Evolutionary conservation across 2,797 vertebrate species (phyloP).

Genomic region (Australoheros facetus): DNA sequence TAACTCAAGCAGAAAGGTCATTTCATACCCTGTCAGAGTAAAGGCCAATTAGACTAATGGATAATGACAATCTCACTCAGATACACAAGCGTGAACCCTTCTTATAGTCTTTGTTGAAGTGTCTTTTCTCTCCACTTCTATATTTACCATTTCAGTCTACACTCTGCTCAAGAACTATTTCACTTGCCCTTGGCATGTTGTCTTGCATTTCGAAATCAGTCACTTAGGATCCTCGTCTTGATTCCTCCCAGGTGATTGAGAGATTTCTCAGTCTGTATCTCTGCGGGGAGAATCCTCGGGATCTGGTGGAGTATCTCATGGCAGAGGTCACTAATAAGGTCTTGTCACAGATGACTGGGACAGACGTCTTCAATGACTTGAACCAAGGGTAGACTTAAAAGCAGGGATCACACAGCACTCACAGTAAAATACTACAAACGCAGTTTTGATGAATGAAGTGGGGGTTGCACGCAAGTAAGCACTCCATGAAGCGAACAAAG

Average conservation of each 20-base stretch:
- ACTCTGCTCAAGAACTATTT: slow-evolving; percentile 1
- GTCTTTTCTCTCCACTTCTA: slow-evolving; percentile 21
- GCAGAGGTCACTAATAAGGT: slow-evolving; percentile 87
- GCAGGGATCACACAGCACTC: not conserved
- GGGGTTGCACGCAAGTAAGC: not conserved
- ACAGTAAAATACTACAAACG: not conserved
- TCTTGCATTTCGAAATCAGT: slow-evolving; percentile 15
- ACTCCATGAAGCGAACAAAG: not conserved
- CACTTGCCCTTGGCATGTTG: slow-evolving; percentile 16
- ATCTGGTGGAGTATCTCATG: slow-evolving; percentile 88
- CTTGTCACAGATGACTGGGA: slow-evolving; percentile 91
- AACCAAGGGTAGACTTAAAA: not conserved
- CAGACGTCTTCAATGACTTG: slow-evolving; percentile 84
- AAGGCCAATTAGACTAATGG: slow-evolving; percentile 47
- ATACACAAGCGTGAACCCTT: slow-evolving; percentile 18
- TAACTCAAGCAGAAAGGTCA: slow-evolving; percentile 36
- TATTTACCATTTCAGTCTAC: slow-evolving; percentile 6
- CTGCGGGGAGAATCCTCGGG: slow-evolving; percentile 88
- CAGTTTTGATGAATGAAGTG: not conserved
- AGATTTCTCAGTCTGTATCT: slow-evolving; percentile 87
- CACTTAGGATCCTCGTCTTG: not conserved
- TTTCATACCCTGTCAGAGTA: slow-evolving; percentile 44
- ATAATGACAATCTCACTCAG: slow-evolving; percentile 37
- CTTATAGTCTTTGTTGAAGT: slow-evolving; percentile 26
- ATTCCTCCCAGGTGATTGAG: slow-evolving; percentile 83